phyloP scores from a whole-genome alignment of 2,888 invertebrate genomes.

The Dolichopus griseipennis region DNA sequence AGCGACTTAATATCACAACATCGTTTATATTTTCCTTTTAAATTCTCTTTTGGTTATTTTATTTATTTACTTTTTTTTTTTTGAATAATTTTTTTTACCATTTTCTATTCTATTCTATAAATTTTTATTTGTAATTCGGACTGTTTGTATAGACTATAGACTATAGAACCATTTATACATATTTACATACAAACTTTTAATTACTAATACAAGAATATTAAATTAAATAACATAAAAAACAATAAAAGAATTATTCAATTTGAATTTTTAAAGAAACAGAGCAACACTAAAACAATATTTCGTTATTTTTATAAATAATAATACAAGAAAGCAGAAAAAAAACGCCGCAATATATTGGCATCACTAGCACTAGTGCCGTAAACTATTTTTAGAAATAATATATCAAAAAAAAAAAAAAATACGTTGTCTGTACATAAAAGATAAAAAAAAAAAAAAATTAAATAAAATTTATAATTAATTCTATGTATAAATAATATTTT shows the following conservation, averaged over 20 bases:
- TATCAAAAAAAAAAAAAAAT: not conserved
- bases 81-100: not conserved
- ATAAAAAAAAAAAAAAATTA: no score
- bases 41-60: no score
- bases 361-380: not conserved
- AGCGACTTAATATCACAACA: not conserved
- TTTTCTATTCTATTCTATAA: not conserved
- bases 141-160: no score
- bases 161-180: no score
- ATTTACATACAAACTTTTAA: not conserved
- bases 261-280: not conserved
- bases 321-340: no score
- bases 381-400: conserved; percentile 2
- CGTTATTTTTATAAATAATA: not conserved
- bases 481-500: no score
- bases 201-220: not conserved
- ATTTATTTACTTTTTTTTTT: not conserved
- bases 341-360: not conserved
- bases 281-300: not conserved
- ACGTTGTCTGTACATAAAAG: not conserved
- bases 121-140: no score
- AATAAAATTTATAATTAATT: no score
- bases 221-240: not conserved
- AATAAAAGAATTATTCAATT: no score
- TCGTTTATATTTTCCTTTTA: not conserved